These are phyloP conservation scores for Cochlearius cochlearius DNA, from an alignment of 2,113 vertebrate species.

Conservation along the genomic window DNA sequence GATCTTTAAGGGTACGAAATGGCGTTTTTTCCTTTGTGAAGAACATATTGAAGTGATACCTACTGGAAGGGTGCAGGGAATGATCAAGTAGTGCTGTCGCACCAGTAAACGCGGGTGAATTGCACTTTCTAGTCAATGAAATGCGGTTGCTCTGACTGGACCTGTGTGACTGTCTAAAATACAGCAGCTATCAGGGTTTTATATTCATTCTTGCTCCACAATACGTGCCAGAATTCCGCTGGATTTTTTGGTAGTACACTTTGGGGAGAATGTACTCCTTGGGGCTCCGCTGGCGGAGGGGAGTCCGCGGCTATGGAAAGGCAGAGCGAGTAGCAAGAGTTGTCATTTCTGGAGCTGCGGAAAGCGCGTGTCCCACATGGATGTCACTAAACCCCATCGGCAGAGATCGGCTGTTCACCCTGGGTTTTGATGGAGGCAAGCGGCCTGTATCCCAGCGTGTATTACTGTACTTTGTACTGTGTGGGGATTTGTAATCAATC, in stretches of 20 bases:
- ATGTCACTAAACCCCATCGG: neutral
- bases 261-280: neutral
- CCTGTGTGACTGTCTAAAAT: neutral
- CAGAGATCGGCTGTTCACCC: neutral
- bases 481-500: neutral
- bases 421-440: neutral
- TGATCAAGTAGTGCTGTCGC: neutral
- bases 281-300: neutral
- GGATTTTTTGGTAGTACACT: neutral
- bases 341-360: neutral
- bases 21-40: neutral
- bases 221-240: neutral
- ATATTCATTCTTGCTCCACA: neutral
- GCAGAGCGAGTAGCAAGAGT: neutral
- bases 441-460: neutral
- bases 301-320: neutral
- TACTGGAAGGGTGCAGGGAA: neutral
- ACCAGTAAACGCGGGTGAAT: neutral
- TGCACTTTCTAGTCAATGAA: neutral
- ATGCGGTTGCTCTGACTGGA: neutral
- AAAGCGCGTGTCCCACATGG: rapidly evolving
- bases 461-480: neutral
- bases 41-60: neutral
- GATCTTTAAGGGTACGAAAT: neutral
- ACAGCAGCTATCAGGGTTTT: neutral